Evolutionary conservation across 2,888 invertebrate species (phyloP), one percentile per base, ranked within the genome.

Genomic region (Laothoe populi): DNA sequence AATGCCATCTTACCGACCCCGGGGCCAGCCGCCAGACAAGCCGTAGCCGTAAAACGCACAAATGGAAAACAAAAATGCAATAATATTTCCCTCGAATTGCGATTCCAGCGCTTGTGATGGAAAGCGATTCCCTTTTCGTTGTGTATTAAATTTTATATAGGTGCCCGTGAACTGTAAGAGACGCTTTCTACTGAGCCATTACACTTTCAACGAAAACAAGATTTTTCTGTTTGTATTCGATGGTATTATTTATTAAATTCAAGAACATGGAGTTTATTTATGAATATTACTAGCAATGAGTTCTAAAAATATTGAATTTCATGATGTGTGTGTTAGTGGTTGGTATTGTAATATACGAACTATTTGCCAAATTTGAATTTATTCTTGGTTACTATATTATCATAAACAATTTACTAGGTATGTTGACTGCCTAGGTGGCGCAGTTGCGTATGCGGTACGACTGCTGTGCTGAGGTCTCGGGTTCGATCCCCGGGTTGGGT

Each of bases 51-150:
- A 80, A 84, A 83, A 81, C 70, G 76, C 72, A 75, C 73, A 73
- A 76, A 79, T 77, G 77, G 73, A 75, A 82, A 83, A 84, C 77
- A 81, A 83, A 82, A 85, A 82, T 73, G 76, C 76, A 79, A 75
- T 81, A 79, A 81, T 78, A 80, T 79, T 82, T 78, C 73, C 71
- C 75, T 75, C 67, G 69, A 76, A 79, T 75, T 79, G 77, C 75
- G 76, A 79, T 79, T 75, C 73, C 67, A 66, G 67, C 60, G 42
- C 40, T 49, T 49, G 67, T 77, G 79, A 82, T 76, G 74, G 74
- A 71, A 72, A 72, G 66, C 66, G 70, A 70, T 71, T 69, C 63
- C 65, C 64, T 68, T 64, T 70, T 67, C 58, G 63, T 65, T 63
- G 64, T 65, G 60, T 71, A 70, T 75, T 72, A 72, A 72, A 69